phyloP scores from a whole-genome alignment of 2,113 vertebrate genomes.

The Galbula dea region DNA sequence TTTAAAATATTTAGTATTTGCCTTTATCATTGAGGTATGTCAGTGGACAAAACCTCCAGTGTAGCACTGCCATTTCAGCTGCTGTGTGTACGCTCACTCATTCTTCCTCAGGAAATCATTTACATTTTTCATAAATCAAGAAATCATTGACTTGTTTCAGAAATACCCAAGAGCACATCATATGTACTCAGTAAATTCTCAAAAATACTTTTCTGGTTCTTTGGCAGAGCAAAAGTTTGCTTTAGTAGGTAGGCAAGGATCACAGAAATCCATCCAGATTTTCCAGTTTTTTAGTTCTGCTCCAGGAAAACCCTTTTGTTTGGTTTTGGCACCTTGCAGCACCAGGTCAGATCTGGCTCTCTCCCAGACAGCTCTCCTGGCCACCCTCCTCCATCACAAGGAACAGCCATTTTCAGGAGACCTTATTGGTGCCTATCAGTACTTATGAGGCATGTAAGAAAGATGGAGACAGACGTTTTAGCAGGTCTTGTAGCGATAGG shows the following conservation, averaged over 20 bases:
- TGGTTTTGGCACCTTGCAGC: background rate
- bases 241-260: background rate
- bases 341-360: background rate
- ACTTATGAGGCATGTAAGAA: too few relatives aligned
- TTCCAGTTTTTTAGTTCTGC: background rate
- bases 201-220: background rate
- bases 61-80: background rate
- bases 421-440: too few relatives aligned
- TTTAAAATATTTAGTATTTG: background rate
- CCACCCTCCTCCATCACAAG: background rate
- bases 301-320: background rate
- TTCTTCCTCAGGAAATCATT: background rate
- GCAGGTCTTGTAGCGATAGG: too few relatives aligned
- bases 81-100: fast-evolving
- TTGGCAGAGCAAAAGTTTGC: background rate
- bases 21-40: background rate
- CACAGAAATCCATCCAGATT: background rate
- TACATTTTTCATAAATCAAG: background rate
- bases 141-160: background rate
- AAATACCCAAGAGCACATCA: background rate
- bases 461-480: too few relatives aligned
- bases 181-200: background rate
- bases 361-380: background rate
- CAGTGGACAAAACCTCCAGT: fast-evolving
- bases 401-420: background rate